Percentiles rank a stretch among this genome's conserved stretches.
Evolutionary conservation across 2,797 vertebrate species (phyloP).

Genomic region (Pipistrellus pygmaeus): DNA sequence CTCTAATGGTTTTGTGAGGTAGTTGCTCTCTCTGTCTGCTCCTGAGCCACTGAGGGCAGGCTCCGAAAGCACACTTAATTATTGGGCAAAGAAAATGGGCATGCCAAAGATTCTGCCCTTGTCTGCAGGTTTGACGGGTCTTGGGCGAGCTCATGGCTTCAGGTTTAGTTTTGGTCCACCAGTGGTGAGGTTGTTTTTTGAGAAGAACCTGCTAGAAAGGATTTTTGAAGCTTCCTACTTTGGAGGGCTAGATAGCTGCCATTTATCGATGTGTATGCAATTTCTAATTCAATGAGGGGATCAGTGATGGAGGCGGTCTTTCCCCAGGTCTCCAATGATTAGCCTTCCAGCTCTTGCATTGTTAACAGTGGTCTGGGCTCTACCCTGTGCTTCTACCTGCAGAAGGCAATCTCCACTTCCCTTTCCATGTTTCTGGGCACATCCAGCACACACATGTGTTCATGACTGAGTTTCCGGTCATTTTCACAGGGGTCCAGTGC

Average conservation of each 20-base stretch:
- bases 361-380: not conserved
- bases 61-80: not conserved
- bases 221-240: not conserved
- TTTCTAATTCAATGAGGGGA: not conserved
- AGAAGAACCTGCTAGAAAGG: not conserved
- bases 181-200: not conserved
- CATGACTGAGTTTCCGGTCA: not conserved
- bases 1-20: not conserved
- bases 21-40: not conserved
- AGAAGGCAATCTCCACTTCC: not conserved
- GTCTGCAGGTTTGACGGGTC: not conserved
- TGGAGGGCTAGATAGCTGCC: not conserved
- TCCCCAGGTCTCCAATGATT: not conserved
- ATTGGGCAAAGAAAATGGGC: not conserved
- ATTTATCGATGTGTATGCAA: not conserved
- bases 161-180: not conserved
- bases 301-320: not conserved
- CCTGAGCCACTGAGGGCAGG: not conserved
- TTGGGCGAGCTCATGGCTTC: not conserved
- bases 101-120: not conserved
- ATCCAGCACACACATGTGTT: not conserved
- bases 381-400: not conserved
- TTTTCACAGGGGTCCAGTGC: not conserved
- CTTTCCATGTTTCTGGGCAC: not conserved
- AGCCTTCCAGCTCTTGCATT: not conserved